Evolutionary conservation across 37 sponge, comb jelly and placozoan species (phyloP).

Genomic region (Chondrosia reniformis): DNA sequence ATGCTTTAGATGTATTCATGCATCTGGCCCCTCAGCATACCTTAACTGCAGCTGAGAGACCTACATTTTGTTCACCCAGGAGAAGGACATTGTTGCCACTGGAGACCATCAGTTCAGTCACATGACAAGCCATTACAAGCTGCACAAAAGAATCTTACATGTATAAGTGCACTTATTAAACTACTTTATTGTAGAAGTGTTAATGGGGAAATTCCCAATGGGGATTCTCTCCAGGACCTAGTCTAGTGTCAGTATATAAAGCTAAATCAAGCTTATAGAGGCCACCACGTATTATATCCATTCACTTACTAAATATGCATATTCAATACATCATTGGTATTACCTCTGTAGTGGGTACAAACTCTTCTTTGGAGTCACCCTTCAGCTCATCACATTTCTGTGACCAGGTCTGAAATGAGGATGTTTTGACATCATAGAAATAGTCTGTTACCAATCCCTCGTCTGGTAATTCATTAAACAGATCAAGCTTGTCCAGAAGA

Average conservation of each 20-base stretch:
- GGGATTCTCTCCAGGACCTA: too few relatives aligned
- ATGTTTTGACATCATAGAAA: conserved; percentile 49
- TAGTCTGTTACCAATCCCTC: conserved; percentile 64
- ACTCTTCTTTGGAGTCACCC: conserved; percentile 6
- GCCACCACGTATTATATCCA: too few relatives aligned
- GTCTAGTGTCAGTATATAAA: too few relatives aligned
- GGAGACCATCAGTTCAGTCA: conserved; percentile 19
- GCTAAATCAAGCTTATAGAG: too few relatives aligned
- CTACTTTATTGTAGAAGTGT: not conserved
- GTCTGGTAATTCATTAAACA: conserved; percentile 29
- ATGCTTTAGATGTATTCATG: too few relatives aligned
- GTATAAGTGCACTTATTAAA: conserved; percentile 43
- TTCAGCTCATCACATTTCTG: conserved; percentile 17
- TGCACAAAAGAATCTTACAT: conserved; percentile 47
- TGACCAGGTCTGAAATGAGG: conserved; percentile 51
- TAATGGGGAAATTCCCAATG: too few relatives aligned
- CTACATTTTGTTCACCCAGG: conserved; percentile 31
- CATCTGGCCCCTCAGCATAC: too few relatives aligned
- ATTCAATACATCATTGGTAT: too few relatives aligned
- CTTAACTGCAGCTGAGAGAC: not conserved
- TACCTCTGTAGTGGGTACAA: conserved; percentile 58
- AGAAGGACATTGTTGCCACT: conserved; percentile 55
- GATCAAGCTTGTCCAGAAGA: conserved; percentile 29
- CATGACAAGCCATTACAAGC: conserved; percentile 22
- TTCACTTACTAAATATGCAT: too few relatives aligned